Evolutionary conservation across 2,888 invertebrate genomes (phyloP), one percentile per base, ranked within the genome.

Genomic region (Cosmia pyralina): DNA sequence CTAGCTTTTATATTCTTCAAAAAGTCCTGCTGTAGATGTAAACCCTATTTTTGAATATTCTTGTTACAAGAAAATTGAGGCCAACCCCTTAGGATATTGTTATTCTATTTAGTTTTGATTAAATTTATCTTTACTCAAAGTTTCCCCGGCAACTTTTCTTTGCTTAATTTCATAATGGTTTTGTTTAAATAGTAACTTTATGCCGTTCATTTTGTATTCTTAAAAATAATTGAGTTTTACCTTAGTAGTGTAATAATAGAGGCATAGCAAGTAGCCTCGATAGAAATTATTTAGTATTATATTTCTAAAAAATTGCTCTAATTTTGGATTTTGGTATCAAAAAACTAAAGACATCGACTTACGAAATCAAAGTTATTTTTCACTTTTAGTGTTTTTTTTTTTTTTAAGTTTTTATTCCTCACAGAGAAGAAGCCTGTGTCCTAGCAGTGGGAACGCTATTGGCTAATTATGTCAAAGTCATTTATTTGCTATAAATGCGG

Each of bases 91-190:
- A 75, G 81, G 76, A 69, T 74, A 77, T 84, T 88, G 83, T 87
- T 90, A 89, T 90, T 90, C 80, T 88, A 87, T 90, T 88, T 87
- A 88, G 89, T 87, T 91, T 90, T 89, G 88, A 91, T 92, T 88
- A 88, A 89, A 89, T 90, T 90, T 87, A 88, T 88, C 86, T 88
- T 89, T 86, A 87, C 85, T 87, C 60, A 85, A 88, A 89, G 69
- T 76, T 69, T 77, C 70, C 69, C 71, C 68, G 75, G 76, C 70
- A 82, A 79, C 72, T 81, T 76, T 78, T 80, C 74, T 84, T 82
- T 63, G 76, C 77, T 81, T 79, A 83, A 86, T 85, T 84, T 76
- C 70, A 62, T 75, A 76, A 81, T 79, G 74, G 79, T 71, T 82
- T 79, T 81, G 72, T 68, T 77, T 77, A 68, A 58, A 60, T 48